phyloP scores from a whole-genome alignment of 2,888 invertebrate species.

The Hirtodrosophila confusa region DNA sequence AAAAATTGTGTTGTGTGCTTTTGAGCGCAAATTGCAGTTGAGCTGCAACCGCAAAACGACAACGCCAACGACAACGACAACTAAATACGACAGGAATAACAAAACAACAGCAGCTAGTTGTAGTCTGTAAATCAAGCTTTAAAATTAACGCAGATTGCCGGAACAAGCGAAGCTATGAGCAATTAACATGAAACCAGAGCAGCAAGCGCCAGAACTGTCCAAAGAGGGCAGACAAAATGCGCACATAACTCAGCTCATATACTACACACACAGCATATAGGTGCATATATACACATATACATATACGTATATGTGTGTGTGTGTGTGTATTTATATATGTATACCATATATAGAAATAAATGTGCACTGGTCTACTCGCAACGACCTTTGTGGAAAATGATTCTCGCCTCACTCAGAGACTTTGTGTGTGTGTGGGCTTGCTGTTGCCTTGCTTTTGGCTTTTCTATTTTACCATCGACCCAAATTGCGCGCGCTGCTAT shows the following conservation, averaged over 20 bases:
- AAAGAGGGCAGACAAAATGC: conserved; percentile 51
- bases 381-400: conserved; percentile 64
- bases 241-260: conserved; percentile 19
- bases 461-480: conserved; percentile 80
- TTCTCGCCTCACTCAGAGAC: conserved; percentile 2
- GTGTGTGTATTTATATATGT: conserved; percentile 1
- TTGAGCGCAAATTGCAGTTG: conserved; percentile 64
- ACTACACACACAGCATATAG: conserved; percentile 18
- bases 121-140: conserved; percentile 77
- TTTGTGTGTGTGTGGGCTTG: conserved; percentile 29
- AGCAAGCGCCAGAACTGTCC: conserved; percentile 26
- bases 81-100: conserved; percentile 4
- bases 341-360: conserved; percentile 36
- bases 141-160: conserved; percentile 79
- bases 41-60: conserved; percentile 61
- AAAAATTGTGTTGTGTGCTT: conserved; percentile 59
- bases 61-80: conserved; percentile 6
- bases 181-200: conserved; percentile 76
- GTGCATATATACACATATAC: conserved; percentile 12
- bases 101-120: conserved; percentile 41
- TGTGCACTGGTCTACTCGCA: conserved; percentile 59
- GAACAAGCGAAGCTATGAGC: conserved; percentile 78
- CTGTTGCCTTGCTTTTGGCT: conserved; percentile 72
- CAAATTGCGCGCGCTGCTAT: conserved; percentile 73
- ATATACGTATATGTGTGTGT: conserved; percentile 8